Evolutionary conservation across 2,888 invertebrate genomes (phyloP).

Genomic region (Zhengitettix transpicula): DNA sequence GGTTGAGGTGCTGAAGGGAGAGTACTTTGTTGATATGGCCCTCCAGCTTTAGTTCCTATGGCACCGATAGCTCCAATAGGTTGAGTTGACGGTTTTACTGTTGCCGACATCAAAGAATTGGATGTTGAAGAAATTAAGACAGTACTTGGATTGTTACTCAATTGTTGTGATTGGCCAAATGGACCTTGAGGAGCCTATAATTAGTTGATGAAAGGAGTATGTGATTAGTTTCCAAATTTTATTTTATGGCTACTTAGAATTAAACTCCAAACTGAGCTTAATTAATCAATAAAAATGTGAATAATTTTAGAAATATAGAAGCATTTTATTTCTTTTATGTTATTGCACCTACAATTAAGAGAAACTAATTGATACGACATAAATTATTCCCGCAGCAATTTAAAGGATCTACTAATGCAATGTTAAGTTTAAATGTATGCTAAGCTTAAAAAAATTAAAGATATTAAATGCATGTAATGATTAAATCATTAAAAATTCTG

Average conservation of each 20-base stretch:
- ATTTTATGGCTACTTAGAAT: too few species aligned
- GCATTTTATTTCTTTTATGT: too few species aligned
- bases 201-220: background rate
- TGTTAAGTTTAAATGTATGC: too few species aligned
- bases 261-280: too few species aligned
- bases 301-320: background rate
- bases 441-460: too few species aligned
- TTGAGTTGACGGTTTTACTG: slow-evolving; percentile 54
- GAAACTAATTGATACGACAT: too few species aligned
- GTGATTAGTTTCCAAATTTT: background rate
- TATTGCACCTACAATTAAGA: too few species aligned
- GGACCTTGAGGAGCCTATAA: slow-evolving; percentile 26
- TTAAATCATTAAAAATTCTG: too few species aligned
- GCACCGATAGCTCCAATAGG: slow-evolving; percentile 57
- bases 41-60: slow-evolving; percentile 49
- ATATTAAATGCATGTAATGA: too few species aligned
- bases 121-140: slow-evolving; percentile 77
- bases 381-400: too few species aligned
- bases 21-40: slow-evolving; percentile 27
- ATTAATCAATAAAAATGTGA: too few species aligned
- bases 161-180: slow-evolving; percentile 64
- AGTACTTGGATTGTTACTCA: slow-evolving; percentile 68
- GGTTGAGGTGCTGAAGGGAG: slow-evolving; percentile 35
- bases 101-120: slow-evolving; percentile 76
- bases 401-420: too few species aligned